phyloP scores from a whole-genome alignment of 2,888 invertebrate genomes.

The Dryomyza anilis region DNA sequence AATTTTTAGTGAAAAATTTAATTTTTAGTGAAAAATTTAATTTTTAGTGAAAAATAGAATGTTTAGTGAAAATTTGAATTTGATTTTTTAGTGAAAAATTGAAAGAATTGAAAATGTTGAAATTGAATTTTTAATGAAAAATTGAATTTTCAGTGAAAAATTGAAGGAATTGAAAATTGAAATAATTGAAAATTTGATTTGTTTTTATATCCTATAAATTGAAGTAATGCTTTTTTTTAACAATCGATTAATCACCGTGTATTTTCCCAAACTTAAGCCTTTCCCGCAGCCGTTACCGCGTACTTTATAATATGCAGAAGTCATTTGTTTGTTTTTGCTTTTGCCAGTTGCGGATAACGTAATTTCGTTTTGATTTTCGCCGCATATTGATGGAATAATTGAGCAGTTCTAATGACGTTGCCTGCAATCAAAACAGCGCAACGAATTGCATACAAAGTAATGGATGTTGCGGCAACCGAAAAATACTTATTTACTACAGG shows the following conservation, averaged over 20 bases:
- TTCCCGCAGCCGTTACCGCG: conserved; percentile 3
- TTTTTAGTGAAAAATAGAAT: no score
- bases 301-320: conserved; percentile 42
- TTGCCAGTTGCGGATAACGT: not conserved
- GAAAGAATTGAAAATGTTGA: no score
- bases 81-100: no score
- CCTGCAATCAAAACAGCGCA: conserved; percentile 36
- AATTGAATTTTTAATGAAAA: no score
- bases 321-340: not conserved
- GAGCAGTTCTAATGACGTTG: conserved; percentile 51
- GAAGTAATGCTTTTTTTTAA: no score
- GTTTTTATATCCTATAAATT: no score
- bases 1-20: no score
- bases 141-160: no score
- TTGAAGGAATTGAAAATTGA: no score
- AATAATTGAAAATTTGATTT: no score
- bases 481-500: conserved; percentile 22
- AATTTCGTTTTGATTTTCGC: conserved; percentile 46
- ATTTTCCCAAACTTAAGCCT: not conserved
- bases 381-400: conserved; percentile 58
- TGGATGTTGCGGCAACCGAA: conserved; percentile 18
- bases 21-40: no score
- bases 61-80: no score
- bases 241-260: not conserved
- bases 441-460: not conserved